A percentile compares a stretch with the other conserved stretches of the same genome.
These are phyloP conservation scores for Hirundo rustica DNA, from an alignment of 2,797 vertebrate species.

Conservation along the genomic window DNA sequence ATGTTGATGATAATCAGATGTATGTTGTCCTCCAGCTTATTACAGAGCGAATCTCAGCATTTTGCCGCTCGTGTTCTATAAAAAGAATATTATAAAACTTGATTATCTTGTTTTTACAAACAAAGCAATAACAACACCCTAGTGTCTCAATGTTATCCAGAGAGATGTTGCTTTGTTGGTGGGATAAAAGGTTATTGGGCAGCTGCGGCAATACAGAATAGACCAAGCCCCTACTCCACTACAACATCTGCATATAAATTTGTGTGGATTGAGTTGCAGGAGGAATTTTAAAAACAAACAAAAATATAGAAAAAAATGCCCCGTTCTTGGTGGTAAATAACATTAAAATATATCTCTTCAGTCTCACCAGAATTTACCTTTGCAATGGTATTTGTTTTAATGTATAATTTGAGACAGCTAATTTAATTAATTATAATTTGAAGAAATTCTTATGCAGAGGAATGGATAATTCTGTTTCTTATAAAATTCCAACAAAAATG, in stretches of 20 bases:
- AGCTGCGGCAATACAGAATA: neutral
- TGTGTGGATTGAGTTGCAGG: neutral
- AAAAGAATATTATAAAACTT: slow-evolving; percentile 16
- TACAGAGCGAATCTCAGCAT: neutral
- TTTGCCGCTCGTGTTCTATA: neutral
- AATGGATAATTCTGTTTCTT: neutral
- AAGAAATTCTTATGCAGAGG: neutral
- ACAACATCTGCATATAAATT: neutral
- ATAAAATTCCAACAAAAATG: neutral
- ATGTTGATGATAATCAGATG: slow-evolving; percentile 21
- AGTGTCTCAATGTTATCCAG: neutral
- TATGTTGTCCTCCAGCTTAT: slow-evolving; percentile 20
- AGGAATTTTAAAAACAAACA: neutral
- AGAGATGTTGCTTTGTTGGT: neutral
- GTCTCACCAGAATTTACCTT: neutral
- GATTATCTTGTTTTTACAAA: slow-evolving; percentile 37
- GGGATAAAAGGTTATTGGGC: neutral
- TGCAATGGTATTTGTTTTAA: neutral
- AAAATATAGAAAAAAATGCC: neutral
- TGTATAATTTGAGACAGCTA: neutral
- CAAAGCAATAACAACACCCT: neutral
- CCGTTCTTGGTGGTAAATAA: neutral
- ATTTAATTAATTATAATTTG: neutral
- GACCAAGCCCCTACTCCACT: neutral
- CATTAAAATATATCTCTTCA: neutral